Percentiles rank a stretch among this genome's conserved stretches.
Evolutionary conservation across 53 echinoderm and acorn worm genomes (phyloP).

Genomic region (Mesocentrotus franciscanus): DNA sequence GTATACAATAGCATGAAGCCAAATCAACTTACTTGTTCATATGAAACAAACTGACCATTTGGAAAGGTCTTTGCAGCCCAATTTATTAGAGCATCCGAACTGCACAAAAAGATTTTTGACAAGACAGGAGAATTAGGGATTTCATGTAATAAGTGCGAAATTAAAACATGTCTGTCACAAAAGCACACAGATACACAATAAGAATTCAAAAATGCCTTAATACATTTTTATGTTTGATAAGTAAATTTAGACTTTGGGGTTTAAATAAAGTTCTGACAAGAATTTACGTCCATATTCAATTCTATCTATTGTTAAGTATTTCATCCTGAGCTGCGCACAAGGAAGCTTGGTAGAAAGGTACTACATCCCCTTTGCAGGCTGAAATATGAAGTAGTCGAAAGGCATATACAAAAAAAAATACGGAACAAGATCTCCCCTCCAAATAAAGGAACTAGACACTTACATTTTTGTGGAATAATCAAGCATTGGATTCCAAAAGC

Average conservation of each 20-base stretch:
- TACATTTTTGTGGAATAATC: no score
- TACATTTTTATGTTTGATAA: not conserved
- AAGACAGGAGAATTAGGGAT: not conserved
- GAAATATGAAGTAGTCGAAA: no score
- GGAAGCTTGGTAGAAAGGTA: no score
- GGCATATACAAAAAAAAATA: no score
- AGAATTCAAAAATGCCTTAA: not conserved
- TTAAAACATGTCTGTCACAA: not conserved
- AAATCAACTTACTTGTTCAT: conserved; percentile 74
- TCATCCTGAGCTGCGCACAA: not conserved
- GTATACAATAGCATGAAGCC: no score
- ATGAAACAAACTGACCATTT: conserved; percentile 79
- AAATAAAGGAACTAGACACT: no score
- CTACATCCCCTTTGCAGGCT: no score
- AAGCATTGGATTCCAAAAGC: no score
- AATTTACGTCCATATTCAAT: not conserved
- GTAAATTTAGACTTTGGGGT: not conserved
- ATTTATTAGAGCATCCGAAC: conserved; percentile 84
- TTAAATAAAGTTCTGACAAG: not conserved
- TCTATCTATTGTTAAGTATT: not conserved
- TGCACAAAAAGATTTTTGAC: conserved; percentile 66
- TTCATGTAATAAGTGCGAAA: not conserved
- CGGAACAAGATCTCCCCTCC: no score
- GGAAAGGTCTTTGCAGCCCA: conserved; percentile 79
- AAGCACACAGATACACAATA: not conserved